Percentiles rank a stretch among this genome's conserved stretches.
These are phyloP conservation scores for Heliothis subflexa DNA, from an alignment of 1,140 invertebrate genomes.

Conservation along the genomic window DNA sequence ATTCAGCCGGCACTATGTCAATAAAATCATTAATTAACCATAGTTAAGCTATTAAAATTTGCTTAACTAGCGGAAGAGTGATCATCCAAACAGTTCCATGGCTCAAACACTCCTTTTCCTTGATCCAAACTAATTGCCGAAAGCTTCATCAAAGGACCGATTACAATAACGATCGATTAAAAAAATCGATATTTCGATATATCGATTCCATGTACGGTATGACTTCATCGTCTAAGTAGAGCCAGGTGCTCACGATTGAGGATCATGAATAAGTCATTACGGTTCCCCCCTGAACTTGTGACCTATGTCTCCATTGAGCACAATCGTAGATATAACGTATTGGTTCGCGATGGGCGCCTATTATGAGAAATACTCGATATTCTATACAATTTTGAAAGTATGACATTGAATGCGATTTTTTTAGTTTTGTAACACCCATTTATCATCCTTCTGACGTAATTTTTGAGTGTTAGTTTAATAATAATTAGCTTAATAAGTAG, in stretches of 20 bases:
- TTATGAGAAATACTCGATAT: conserved; percentile 38
- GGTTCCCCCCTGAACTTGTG: conserved; percentile 58
- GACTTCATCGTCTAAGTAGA: conserved; percentile 33
- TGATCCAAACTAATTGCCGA: conserved; percentile 40
- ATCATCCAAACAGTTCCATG: conserved; percentile 19
- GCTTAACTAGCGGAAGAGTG: conserved; percentile 24
- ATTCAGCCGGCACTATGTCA: background rate
- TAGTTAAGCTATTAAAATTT: background rate
- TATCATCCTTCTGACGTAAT: conserved; percentile 20
- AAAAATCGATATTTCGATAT: conserved; percentile 40
- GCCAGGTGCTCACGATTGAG: conserved; percentile 36
- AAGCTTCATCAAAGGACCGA: conserved; percentile 40
- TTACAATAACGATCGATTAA: conserved; percentile 39
- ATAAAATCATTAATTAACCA: conserved; percentile 10
- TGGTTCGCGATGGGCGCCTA: conserved; percentile 29
- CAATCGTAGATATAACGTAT: conserved; percentile 49
- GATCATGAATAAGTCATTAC: conserved; percentile 72
- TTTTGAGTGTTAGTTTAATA: conserved; percentile 32
- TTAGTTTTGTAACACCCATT: conserved; percentile 9
- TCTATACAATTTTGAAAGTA: conserved; percentile 41
- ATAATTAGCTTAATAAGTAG: conserved; percentile 30
- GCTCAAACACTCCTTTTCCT: conserved; percentile 31
- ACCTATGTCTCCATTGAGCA: conserved; percentile 57
- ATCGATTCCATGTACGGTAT: conserved; percentile 31
- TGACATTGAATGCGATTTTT: conserved; percentile 31